A percentile compares a stretch with the other conserved stretches of the same genome.
Conservation (phyloP, 2,888 invertebrate genomes). For the Lydus trimaculatus region DNA sequence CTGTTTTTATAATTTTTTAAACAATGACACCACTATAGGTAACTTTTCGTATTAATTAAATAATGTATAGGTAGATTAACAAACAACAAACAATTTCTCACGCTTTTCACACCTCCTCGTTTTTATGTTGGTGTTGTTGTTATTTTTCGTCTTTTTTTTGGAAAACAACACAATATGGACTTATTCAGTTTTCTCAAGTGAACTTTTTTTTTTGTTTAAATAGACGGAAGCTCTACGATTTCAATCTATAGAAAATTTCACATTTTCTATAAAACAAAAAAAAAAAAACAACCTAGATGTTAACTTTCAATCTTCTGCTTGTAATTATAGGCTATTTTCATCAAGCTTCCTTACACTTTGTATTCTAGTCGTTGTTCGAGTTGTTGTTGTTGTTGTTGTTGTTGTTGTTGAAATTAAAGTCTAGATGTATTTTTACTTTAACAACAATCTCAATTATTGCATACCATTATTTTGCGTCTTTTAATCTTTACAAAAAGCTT, state of each 20-base stretch:
- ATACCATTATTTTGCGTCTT: too few species aligned
- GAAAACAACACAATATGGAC: neutral
- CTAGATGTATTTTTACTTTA: too few species aligned
- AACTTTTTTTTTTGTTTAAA: neutral
- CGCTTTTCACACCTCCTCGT: neutral
- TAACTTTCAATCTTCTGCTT: neutral
- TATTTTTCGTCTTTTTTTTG: neutral
- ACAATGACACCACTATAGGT: neutral
- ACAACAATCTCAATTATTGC: too few species aligned
- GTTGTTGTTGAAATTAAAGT: too few species aligned
- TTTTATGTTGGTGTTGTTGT: too few species aligned
- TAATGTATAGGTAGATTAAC: neutral
- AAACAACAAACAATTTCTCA: neutral
- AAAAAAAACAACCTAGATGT: too few species aligned
- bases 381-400: too few species aligned
- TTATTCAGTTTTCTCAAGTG: too few species aligned
- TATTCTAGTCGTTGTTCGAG: neutral
- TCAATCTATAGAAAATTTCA: neutral
- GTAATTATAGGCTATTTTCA: neutral
- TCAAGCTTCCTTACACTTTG: neutral
- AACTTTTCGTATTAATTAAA: neutral
- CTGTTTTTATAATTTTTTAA: neutral
- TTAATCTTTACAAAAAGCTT: too few species aligned
- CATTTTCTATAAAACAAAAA: neutral
- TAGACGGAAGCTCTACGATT: neutral